Evolutionary conservation across 2,113 vertebrate genomes (phyloP).

Genomic region (Pelecanus crispus): DNA sequence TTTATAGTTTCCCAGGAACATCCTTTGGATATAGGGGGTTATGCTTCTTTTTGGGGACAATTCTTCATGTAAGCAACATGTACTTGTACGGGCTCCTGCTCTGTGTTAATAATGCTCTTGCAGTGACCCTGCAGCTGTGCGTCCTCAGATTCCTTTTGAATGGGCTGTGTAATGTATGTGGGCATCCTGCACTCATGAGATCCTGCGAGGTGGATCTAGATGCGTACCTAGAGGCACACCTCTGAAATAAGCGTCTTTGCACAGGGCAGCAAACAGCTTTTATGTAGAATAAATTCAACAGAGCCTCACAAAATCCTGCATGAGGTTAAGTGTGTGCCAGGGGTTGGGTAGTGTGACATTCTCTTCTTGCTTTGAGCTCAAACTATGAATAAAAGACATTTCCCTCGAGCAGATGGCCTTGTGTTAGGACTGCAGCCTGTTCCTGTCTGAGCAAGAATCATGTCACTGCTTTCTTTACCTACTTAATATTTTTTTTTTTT

Average conservation of each 20-base stretch:
- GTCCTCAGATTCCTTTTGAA: background rate
- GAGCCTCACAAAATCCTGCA: background rate
- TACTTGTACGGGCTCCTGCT: background rate
- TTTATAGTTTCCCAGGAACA: background rate
- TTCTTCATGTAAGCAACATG: background rate
- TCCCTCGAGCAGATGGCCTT: background rate
- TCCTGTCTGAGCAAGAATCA: background rate
- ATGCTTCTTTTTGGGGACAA: background rate
- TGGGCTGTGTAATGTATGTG: rapidly evolving
- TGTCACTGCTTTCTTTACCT: background rate
- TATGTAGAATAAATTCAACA: background rate
- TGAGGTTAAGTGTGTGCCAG: background rate
- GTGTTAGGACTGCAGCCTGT: background rate
- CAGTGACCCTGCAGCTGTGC: background rate
- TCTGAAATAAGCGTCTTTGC: background rate
- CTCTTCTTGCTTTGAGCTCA: background rate
- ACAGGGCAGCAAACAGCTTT: background rate
- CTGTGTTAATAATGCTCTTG: background rate
- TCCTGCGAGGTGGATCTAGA: background rate
- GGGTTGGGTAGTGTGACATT: background rate
- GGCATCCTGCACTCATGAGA: background rate
- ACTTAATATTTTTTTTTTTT: background rate
- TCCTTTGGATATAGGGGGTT: too few species aligned
- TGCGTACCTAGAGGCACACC: background rate
- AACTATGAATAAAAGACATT: background rate